These are phyloP conservation scores for Urocolius indicus DNA, from an alignment of 2,113 vertebrate species.

Conservation along the genomic window DNA sequence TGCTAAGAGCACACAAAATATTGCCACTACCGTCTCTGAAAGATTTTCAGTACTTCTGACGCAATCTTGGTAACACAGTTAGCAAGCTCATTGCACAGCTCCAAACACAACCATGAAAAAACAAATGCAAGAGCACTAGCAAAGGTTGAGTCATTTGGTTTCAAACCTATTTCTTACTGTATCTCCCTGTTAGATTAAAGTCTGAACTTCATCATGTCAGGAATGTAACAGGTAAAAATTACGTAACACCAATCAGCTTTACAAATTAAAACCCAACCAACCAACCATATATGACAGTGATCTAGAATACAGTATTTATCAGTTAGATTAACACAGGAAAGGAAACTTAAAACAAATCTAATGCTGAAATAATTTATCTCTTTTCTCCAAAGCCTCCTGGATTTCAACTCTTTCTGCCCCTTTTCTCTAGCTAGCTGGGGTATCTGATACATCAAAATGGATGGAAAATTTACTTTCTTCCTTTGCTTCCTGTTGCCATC, in stretches of 20 bases:
- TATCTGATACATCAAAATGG: neutral
- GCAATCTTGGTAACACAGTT: neutral
- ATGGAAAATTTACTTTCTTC: neutral
- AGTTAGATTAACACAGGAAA: neutral
- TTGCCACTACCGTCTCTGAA: neutral
- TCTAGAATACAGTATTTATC: neutral
- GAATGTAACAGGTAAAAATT: rapidly evolving
- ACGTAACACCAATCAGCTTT: neutral
- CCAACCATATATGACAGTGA: neutral
- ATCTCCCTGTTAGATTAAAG: neutral
- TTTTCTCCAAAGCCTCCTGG: neutral
- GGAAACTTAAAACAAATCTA: neutral
- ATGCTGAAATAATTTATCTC: neutral
- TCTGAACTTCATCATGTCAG: neutral
- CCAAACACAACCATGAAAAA: neutral
- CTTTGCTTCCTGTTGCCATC: neutral
- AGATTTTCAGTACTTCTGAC: neutral
- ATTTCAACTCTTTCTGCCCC: neutral
- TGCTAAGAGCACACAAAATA: neutral
- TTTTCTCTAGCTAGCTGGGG: neutral
- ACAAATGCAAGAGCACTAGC: neutral
- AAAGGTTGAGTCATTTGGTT: neutral
- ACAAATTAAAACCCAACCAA: neutral
- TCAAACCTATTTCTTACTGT: neutral
- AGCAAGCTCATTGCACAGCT: neutral